Conservation (phyloP, 2,888 invertebrate species). For the Willowsia nigromaculata region DNA sequence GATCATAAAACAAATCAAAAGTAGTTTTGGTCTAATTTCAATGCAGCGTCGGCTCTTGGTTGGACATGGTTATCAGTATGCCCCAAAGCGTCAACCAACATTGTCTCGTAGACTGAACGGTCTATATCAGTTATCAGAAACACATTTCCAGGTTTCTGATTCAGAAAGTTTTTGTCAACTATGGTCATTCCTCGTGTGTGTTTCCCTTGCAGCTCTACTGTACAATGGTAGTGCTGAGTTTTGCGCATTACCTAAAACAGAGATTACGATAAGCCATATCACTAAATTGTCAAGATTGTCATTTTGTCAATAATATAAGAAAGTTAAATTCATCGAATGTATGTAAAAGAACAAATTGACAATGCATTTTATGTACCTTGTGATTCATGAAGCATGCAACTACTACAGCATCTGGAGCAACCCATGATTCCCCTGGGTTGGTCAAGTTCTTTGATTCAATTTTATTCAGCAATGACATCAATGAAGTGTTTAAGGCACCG, state of each 20-base stretch:
- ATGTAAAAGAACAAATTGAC: no score
- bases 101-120: slow-evolving; percentile 81
- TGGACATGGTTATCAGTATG: background rate
- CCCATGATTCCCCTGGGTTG: slow-evolving; percentile 69
- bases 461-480: slow-evolving; percentile 82
- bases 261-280: no score
- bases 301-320: no score
- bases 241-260: slow-evolving; percentile 65
- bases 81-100: slow-evolving; percentile 81
- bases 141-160: slow-evolving; percentile 77
- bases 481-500: slow-evolving; percentile 80
- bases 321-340: no score
- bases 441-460: slow-evolving; percentile 80
- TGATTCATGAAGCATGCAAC: slow-evolving; percentile 73
- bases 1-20: slow-evolving; percentile 1
- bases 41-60: background rate
- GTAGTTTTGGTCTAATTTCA: slow-evolving; percentile 48
- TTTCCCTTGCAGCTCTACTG: slow-evolving; percentile 84
- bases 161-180: slow-evolving; percentile 80
- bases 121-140: slow-evolving; percentile 82
- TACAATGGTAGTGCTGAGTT: slow-evolving; percentile 79
- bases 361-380: no score
- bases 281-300: no score
- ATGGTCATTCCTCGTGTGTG: slow-evolving; percentile 85
- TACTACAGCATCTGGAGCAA: slow-evolving; percentile 74